phyloP scores from a whole-genome alignment of 2,113 vertebrate genomes.

The Elephantulus edwardii region DNA sequence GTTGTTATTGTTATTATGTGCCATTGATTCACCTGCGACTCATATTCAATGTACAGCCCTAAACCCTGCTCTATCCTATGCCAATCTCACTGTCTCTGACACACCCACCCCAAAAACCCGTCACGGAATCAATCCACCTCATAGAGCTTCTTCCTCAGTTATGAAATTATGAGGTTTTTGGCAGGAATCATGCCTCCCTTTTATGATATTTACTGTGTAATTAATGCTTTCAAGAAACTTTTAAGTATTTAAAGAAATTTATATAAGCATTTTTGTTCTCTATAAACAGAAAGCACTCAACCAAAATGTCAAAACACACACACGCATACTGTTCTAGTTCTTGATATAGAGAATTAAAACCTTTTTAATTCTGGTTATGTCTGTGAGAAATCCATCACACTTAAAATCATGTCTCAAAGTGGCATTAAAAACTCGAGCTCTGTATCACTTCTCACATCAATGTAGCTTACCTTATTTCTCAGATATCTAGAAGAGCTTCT shows the following conservation, averaged over 20 bases:
- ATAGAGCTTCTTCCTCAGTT: no score
- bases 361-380: background rate
- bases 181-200: background rate
- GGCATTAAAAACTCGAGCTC: background rate
- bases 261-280: background rate
- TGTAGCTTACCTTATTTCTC: slow-evolving; percentile 91
- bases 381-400: background rate
- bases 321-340: background rate
- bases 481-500: slow-evolving; percentile 94
- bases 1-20: no score
- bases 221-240: background rate
- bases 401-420: background rate
- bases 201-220: background rate
- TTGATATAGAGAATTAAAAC: background rate
- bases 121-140: no score
- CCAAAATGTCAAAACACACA: background rate
- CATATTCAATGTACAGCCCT: no score
- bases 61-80: no score
- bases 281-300: background rate
- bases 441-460: background rate
- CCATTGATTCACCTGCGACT: no score
- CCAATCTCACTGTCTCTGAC: no score
- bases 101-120: no score
- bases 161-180: background rate
- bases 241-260: background rate